Percentiles rank a stretch among this genome's conserved stretches.
Conservation (phyloP, 1,140 invertebrate species). For the Drosophila suzukii region DNA sequence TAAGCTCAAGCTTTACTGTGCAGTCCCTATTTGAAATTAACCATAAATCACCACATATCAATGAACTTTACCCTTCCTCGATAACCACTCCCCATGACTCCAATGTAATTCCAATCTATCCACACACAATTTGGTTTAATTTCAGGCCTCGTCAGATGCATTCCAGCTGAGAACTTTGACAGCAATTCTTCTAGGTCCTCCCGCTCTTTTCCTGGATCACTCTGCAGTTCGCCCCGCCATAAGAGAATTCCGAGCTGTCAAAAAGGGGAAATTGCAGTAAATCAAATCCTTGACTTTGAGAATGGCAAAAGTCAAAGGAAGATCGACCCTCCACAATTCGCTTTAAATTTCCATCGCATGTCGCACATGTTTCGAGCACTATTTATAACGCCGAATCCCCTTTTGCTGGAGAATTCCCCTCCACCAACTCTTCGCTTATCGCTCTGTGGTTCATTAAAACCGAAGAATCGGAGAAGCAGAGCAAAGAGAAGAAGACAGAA, state of each 20-base stretch:
- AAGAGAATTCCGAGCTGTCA: conserved; percentile 17
- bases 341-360: conserved; percentile 3
- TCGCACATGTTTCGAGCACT: conserved; percentile 16
- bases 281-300: conserved; percentile 24
- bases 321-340: conserved; percentile 29
- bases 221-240: not conserved
- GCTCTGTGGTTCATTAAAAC: conserved; percentile 32
- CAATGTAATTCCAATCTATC: conserved; percentile 11
- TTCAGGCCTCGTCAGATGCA: conserved; percentile 16
- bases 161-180: conserved; percentile 17
- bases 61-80: conserved; percentile 1
- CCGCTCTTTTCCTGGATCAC: not conserved
- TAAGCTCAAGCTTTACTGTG: no score
- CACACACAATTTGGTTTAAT: conserved; percentile 25
- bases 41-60: not conserved
- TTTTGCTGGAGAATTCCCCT: not conserved
- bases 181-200: not conserved
- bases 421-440: conserved; percentile 31
- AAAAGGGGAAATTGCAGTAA: conserved; percentile 10
- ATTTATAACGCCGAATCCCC: conserved; percentile 21
- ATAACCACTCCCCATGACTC: not conserved
- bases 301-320: conserved; percentile 18
- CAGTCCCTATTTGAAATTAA: not conserved
- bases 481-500: conserved; percentile 9
- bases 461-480: conserved; percentile 12